These are phyloP conservation scores for Silvanus unidentatus DNA, from an alignment of 2,888 invertebrate species.

Conservation along the genomic window DNA sequence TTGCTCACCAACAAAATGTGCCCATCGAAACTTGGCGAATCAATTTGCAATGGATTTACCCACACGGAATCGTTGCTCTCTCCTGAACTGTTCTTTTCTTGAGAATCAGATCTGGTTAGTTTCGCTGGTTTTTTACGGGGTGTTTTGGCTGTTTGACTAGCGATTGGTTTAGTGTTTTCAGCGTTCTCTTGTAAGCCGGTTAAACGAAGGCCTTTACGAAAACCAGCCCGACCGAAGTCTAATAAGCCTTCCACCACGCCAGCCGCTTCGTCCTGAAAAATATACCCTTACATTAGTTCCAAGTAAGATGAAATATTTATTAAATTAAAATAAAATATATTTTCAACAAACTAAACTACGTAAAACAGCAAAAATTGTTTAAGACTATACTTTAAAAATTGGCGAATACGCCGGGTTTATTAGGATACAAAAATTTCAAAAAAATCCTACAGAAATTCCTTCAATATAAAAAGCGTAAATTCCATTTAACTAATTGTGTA, in stretches of 20 bases:
- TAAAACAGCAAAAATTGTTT: too few relatives aligned
- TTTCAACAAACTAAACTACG: not conserved
- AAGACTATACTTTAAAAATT: too few relatives aligned
- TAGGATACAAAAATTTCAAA: too few relatives aligned
- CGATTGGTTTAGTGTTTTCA: conserved; percentile 26
- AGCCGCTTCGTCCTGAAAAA: conserved; percentile 55
- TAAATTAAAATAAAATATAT: not conserved
- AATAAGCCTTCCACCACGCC: conserved; percentile 59
- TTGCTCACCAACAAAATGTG: conserved; percentile 34
- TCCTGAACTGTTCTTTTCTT: conserved; percentile 24
- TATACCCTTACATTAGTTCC: not conserved
- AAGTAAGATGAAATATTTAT: not conserved
- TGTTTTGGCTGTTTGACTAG: conserved; percentile 3
- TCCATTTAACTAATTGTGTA: too few relatives aligned
- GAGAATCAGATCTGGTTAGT: conserved; percentile 19
- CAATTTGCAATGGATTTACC: conserved; percentile 40
- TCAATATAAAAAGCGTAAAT: too few relatives aligned
- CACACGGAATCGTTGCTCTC: conserved; percentile 36
- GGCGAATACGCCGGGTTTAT: too few relatives aligned
- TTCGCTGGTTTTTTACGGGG: conserved; percentile 19
- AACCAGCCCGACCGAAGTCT: conserved; percentile 57
- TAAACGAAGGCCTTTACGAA: conserved; percentile 54
- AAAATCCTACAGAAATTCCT: too few relatives aligned
- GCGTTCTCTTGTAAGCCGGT: conserved; percentile 55
- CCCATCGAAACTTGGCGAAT: conserved; percentile 36